A percentile compares a stretch with the other conserved stretches of the same genome.
Evolutionary conservation across 2,888 invertebrate genomes (phyloP).

Genomic region (Coelinius sp.): DNA sequence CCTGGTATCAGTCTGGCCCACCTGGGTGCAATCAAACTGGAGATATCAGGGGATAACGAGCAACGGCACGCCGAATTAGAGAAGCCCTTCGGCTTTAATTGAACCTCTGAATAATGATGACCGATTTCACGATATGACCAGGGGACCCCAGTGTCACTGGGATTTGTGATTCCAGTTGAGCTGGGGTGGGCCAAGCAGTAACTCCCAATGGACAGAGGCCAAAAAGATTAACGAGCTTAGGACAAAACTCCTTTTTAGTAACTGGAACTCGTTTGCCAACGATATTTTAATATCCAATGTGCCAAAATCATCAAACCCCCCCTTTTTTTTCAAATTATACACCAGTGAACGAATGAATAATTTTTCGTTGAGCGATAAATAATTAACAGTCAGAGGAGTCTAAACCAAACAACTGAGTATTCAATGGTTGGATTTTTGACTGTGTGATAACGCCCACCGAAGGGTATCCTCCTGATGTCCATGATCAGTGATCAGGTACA

Average conservation of each 20-base stretch:
- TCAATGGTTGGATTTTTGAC: background rate
- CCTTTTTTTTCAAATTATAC: background rate
- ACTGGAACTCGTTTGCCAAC: slow-evolving; percentile 13
- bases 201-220: background rate
- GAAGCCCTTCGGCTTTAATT: slow-evolving; percentile 67
- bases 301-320: background rate
- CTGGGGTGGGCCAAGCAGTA: slow-evolving; percentile 14
- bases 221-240: slow-evolving; percentile 26
- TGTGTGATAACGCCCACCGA: slow-evolving; percentile 43
- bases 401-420: slow-evolving; percentile 19
- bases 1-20: slow-evolving; percentile 50
- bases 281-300: slow-evolving; percentile 13
- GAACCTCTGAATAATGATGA: slow-evolving; percentile 69
- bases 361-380: slow-evolving; percentile 38
- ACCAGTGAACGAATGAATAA: background rate
- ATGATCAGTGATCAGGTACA: slow-evolving; percentile 35
- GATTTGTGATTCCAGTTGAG: background rate
- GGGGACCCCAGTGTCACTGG: slow-evolving; percentile 7
- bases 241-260: background rate
- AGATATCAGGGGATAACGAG: slow-evolving; percentile 65
- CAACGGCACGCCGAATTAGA: slow-evolving; percentile 64
- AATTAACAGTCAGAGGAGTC: slow-evolving; percentile 39
- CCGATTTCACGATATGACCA: slow-evolving; percentile 52
- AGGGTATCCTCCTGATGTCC: slow-evolving; percentile 30
- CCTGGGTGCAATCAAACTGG: slow-evolving; percentile 65